Percentiles rank a stretch among this genome's conserved stretches.
phyloP scores from a whole-genome alignment of 2,888 invertebrate species.

The Steinernema hermaphroditum region DNA sequence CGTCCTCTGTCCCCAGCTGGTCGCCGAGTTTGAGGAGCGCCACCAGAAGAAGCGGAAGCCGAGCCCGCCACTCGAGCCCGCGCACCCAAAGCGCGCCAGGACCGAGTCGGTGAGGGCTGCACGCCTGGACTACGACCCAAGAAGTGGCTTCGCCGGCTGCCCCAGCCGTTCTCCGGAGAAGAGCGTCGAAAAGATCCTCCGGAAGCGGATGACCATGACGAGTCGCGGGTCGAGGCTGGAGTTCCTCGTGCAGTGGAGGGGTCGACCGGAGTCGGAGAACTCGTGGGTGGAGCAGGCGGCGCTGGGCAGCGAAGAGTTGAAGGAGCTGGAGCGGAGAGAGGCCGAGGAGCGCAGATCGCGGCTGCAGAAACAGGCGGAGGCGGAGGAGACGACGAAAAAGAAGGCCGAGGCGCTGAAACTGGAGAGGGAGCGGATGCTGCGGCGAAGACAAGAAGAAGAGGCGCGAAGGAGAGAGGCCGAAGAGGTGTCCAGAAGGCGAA shows the following conservation, averaged over 20 bases:
- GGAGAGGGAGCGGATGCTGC: no score
- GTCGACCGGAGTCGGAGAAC: slow-evolving; percentile 1
- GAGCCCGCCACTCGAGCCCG: neutral
- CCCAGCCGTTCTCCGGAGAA: no score
- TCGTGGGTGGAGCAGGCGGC: neutral
- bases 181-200: neutral
- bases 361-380: neutral
- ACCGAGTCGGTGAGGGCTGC: no score
- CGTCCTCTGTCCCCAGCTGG: slow-evolving; percentile 35
- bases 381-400: neutral
- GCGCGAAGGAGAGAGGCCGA: neutral
- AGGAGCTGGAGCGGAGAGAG: neutral
- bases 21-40: slow-evolving; percentile 32
- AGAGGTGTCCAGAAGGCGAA: neutral
- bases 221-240: neutral
- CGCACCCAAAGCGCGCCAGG: neutral
- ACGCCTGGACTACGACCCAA: no score
- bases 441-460: neutral
- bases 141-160: no score
- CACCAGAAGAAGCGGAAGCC: neutral
- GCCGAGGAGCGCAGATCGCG: neutral
- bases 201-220: slow-evolving; percentile 14
- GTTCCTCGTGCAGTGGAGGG: slow-evolving; percentile 11
- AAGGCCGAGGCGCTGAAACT: neutral
- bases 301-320: neutral